phyloP scores from a whole-genome alignment of 2,888 invertebrate species.

The Xestia xanthographa region DNA sequence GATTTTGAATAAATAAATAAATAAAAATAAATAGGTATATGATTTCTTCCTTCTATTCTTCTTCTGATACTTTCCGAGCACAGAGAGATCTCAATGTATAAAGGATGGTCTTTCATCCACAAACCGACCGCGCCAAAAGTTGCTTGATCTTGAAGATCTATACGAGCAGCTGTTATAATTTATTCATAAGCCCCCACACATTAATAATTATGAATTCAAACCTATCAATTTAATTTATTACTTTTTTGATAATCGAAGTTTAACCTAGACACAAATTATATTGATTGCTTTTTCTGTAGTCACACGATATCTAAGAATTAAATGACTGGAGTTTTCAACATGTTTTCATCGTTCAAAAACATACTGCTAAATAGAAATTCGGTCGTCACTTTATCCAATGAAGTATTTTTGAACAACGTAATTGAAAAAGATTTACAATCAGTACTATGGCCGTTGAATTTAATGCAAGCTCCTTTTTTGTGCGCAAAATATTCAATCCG shows the following conservation, averaged over 20 bases:
- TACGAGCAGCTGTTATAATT: neutral
- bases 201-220: neutral
- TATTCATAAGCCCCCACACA: neutral
- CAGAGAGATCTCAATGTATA: neutral
- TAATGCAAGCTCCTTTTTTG: conserved; percentile 28
- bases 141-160: neutral
- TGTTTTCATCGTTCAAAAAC: neutral
- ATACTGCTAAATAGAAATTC: conserved; percentile 1
- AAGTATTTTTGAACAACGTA: neutral
- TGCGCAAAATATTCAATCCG: conserved; percentile 25
- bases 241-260: neutral
- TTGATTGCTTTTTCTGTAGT: neutral
- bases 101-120: neutral
- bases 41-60: too few relatives aligned
- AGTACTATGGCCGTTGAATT: conserved; percentile 36
- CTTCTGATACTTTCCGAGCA: neutral
- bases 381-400: neutral
- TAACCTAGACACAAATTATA: neutral
- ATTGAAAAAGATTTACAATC: conserved; percentile 38
- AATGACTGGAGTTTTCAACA: neutral
- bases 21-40: too few relatives aligned
- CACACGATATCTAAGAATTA: neutral
- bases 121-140: neutral
- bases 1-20: too few relatives aligned
- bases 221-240: neutral